Evolutionary conservation across 2,113 vertebrate genomes (phyloP), one percentile per base, ranked within the genome.

Genomic region (Centropus bengalensis): DNA sequence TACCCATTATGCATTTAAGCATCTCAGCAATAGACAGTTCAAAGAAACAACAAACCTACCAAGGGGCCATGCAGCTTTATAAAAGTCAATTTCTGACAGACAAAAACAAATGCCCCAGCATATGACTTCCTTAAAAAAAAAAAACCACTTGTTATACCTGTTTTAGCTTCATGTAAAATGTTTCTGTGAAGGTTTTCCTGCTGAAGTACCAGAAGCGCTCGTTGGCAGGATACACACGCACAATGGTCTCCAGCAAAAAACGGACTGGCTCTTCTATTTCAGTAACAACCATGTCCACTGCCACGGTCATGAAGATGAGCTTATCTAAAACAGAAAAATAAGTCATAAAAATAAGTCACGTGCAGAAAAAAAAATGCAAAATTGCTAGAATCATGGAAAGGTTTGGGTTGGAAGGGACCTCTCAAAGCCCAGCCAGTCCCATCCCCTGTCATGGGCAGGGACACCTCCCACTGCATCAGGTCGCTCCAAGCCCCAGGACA

Each of bases 171-270:
- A 99, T 98, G 89, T 98, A 98, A 94, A 99, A 99, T 9, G 98
- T 99, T 97, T 99, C 99, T 6, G 98, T 99, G 97, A 99, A 99
- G 87, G 99, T 98, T 97, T 99, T 99, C 59, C 99, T 98, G 97
- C 99, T 99, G 97, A 99, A 99, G 97, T 99, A 99, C 99, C 99
- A 99, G 96, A 99, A 99, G 45, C 99, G 98, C 64, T 99, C 99
- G 1, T 99, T 99, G 56, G 99, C 98, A 40, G 99, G 99, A 82
- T 99, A 99, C 15, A 99, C 98, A 28, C 99, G 98, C 44, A 99
- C 98, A 4, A 99, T 96, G 0, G 98, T 98, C 98, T 99, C 99
- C 98, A 99, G 81, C 84, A 99, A 94, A 80, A 99, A 99, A 5
- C 99, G 98, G 16, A 99, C 99, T 1, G 99, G 99, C 93, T 99